Base-by-base conservation (phyloP, 2,888 invertebrate genomes). In the Pyralis farinalis region DNA sequence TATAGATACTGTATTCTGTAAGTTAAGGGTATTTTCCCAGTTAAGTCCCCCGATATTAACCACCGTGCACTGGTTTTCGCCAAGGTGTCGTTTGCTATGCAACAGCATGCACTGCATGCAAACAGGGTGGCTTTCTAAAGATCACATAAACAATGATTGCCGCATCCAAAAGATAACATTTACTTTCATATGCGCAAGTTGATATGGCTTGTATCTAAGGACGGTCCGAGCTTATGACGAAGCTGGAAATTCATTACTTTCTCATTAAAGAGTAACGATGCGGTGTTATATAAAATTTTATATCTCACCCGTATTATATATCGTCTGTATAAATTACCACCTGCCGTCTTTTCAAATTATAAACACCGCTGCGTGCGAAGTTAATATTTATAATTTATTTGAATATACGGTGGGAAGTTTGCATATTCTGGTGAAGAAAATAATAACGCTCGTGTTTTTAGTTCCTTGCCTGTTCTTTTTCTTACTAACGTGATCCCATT, bases 221-320 rank as follows among this genome's bases (percentile, higher is more conserved):
- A 47, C 42, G 53, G 58, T 56, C 55, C 52, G 37, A 59, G 71
- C 63, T 69, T 63, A 63, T 57, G 54, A 58, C 51, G 57, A 44
- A 46, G 63, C 60, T 59, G 63, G 55, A 66, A 70, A 75, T 78
- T 78, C 73, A 79, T 78, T 77, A 79, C 69, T 69, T 72, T 70
- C 76, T 77, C 75, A 72, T 79, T 78, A 74, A 58, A 57, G 54
- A 49, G 51, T 58, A 58, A 65, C 42, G 47, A 41, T 46, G 35
- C 41, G 46, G 28, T 47, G 51, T 53, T 62, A 25, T 2, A 4
- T 25, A 25, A 4, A 25, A 25, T 25, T 4, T 25, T 25, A 4
- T 21, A 4, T 25, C 25, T 25, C 7, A 2, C 25, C 8, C 25
- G 4, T 4, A 2, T 16, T 7, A 7, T 25, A 25, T 2, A 25